phyloP scores from a whole-genome alignment of 2,113 vertebrate genomes.

The Percina caprodes region DNA sequence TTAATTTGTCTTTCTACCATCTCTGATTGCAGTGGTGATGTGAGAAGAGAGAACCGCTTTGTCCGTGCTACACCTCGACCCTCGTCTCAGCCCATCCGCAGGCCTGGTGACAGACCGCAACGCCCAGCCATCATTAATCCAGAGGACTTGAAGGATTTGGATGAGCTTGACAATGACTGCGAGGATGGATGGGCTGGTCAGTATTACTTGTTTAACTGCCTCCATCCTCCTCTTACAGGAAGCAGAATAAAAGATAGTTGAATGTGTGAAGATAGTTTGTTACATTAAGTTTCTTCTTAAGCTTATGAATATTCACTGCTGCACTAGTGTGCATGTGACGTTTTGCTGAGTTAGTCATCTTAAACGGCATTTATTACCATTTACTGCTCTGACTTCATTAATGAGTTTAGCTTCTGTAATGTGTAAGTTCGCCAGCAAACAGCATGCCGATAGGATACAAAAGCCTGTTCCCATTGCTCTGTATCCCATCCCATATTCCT shows the following conservation, averaged over 20 bases:
- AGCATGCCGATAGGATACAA: neutral
- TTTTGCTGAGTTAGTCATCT: neutral
- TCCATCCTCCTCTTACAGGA: neutral
- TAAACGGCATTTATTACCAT: neutral
- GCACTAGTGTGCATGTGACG: no score
- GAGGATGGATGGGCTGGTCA: constrained; percentile 99
- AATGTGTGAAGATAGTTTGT: neutral
- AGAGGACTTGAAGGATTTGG: constrained; percentile 95
- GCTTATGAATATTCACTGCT: neutral
- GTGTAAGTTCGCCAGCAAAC: neutral
- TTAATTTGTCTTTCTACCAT: neutral
- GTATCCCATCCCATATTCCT: neutral
- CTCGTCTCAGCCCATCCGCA: constrained; percentile 87
- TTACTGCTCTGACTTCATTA: neutral
- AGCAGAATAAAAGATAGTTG: neutral
- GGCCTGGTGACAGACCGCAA: constrained; percentile 86
- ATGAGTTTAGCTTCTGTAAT: neutral
- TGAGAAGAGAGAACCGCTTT: constrained; percentile 89
- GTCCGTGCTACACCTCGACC: constrained; percentile 80
- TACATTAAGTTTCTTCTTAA: neutral
- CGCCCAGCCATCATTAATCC: constrained; percentile 96
- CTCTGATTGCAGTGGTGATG: constrained; percentile 76
- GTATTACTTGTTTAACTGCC: constrained; percentile 12
- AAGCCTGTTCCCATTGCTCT: neutral
- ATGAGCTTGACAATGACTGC: constrained; percentile 94